A percentile compares a stretch with the other conserved stretches of the same genome.
Evolutionary conservation across 2,888 invertebrate species (phyloP).

Genomic region (Clivina fossor): DNA sequence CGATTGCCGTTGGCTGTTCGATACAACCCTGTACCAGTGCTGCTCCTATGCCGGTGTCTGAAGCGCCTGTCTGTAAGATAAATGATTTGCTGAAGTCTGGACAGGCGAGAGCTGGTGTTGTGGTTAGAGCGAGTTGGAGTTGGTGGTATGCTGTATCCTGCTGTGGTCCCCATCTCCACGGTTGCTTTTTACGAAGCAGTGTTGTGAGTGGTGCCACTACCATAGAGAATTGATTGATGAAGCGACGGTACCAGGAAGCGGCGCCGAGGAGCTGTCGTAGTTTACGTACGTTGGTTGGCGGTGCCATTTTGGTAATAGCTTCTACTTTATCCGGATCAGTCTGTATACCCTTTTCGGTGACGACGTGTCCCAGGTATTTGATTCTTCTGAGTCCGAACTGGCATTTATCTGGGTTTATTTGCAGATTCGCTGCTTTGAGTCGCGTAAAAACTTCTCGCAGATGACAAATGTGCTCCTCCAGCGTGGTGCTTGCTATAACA

Average conservation of each 20-base stretch:
- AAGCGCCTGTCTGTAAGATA: slow-evolving; percentile 17
- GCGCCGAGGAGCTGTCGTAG: slow-evolving; percentile 42
- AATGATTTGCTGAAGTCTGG: slow-evolving; percentile 8
- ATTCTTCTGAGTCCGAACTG: slow-evolving; percentile 36
- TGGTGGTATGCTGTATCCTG: slow-evolving; percentile 1
- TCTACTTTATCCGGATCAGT: slow-evolving; percentile 28
- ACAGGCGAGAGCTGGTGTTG: slow-evolving; percentile 11
- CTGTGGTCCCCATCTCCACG: slow-evolving; percentile 11
- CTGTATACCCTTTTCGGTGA: slow-evolving; percentile 24
- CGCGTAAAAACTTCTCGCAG: slow-evolving; percentile 36
- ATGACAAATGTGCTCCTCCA: slow-evolving; percentile 37
- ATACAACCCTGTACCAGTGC: slow-evolving; percentile 12
- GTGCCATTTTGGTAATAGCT: slow-evolving; percentile 35
- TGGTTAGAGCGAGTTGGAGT: slow-evolving; percentile 11
- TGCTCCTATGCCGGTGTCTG: neutral
- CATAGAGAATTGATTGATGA: neutral
- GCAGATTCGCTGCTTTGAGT: slow-evolving; percentile 38
- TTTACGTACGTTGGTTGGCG: slow-evolving; percentile 17
- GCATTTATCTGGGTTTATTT: slow-evolving; percentile 41
- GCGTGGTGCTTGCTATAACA: slow-evolving; percentile 35
- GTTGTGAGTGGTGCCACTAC: neutral
- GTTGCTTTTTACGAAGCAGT: slow-evolving; percentile 6
- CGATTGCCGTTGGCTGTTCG: slow-evolving; percentile 3
- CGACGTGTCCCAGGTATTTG: slow-evolving; percentile 37
- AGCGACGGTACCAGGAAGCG: slow-evolving; percentile 44